phyloP scores from a whole-genome alignment of 2,113 vertebrate species.

The Sceloporus tristichus region DNA sequence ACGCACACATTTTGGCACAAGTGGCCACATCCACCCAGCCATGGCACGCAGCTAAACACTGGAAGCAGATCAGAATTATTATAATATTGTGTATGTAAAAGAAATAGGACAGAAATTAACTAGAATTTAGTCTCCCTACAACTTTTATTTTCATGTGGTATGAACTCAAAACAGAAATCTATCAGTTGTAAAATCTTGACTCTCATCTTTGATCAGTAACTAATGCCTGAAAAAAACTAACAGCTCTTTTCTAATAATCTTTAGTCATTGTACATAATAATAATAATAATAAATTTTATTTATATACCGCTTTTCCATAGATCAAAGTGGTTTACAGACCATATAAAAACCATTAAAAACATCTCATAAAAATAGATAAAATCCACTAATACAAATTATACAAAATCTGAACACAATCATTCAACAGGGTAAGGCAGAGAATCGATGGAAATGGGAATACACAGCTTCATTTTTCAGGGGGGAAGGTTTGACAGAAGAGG shows the following conservation, averaged over 20 bases:
- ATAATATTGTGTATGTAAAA: background rate
- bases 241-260: constrained; percentile 61
- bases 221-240: constrained; percentile 46
- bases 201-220: constrained; percentile 20
- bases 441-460: too few relatives aligned
- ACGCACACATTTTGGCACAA: constrained; percentile 54
- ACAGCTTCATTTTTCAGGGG: too few relatives aligned
- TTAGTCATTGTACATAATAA: constrained; percentile 48
- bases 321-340: too few relatives aligned
- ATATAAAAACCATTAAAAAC: too few relatives aligned
- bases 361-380: too few relatives aligned
- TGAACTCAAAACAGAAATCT: constrained; percentile 29
- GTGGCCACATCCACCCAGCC: constrained; percentile 30
- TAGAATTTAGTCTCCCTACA: background rate
- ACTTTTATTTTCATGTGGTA: background rate
- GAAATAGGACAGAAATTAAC: background rate
- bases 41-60: constrained; percentile 36
- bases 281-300: too few relatives aligned
- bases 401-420: too few relatives aligned
- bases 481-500: too few relatives aligned
- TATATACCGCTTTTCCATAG: too few relatives aligned
- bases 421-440: too few relatives aligned
- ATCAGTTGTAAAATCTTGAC: background rate
- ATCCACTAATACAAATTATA: too few relatives aligned
- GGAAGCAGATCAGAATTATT: constrained; percentile 10